These are phyloP conservation scores for Drosophila tristis DNA, from an alignment of 1,140 invertebrate species.

Conservation along the genomic window DNA sequence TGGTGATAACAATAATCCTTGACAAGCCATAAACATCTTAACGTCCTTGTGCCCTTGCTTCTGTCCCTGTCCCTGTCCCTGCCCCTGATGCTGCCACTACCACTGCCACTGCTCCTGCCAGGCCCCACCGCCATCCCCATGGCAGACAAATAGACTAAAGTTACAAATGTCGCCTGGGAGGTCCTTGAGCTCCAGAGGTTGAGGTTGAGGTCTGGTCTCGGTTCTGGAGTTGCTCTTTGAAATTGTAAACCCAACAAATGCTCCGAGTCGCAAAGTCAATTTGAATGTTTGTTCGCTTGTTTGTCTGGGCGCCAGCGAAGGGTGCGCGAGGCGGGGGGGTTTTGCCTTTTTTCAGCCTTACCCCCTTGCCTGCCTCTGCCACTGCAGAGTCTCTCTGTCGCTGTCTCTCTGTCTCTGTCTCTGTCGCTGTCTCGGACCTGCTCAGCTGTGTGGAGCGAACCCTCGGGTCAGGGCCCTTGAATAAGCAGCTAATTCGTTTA, in stretches of 20 bases:
- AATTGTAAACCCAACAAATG: constrained; percentile 40
- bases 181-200: constrained; percentile 2
- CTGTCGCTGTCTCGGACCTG: not conserved
- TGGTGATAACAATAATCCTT: constrained; percentile 82
- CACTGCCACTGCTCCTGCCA: not conserved
- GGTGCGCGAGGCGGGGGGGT: constrained; percentile 7
- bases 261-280: constrained; percentile 68
- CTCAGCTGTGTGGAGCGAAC: constrained; percentile 6
- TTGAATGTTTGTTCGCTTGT: constrained; percentile 65
- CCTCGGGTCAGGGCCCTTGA: constrained; percentile 43
- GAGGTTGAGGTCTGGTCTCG: constrained; percentile 2
- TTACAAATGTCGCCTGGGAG: constrained; percentile 26
- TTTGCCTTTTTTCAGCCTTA: constrained; percentile 40
- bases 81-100: not conserved
- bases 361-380: constrained; percentile 26
- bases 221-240: constrained; percentile 13
- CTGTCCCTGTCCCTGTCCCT: not conserved
- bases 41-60: constrained; percentile 60
- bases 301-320: not conserved
- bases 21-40: constrained; percentile 83
- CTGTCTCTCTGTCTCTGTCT: no score
- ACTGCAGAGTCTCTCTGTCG: not conserved
- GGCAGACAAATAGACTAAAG: constrained; percentile 69
- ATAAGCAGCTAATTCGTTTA: constrained; percentile 82
- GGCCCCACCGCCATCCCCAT: constrained; percentile 5